Conservation (phyloP, 2,888 invertebrate species). For the Venustoraphidia nigricollis region DNA sequence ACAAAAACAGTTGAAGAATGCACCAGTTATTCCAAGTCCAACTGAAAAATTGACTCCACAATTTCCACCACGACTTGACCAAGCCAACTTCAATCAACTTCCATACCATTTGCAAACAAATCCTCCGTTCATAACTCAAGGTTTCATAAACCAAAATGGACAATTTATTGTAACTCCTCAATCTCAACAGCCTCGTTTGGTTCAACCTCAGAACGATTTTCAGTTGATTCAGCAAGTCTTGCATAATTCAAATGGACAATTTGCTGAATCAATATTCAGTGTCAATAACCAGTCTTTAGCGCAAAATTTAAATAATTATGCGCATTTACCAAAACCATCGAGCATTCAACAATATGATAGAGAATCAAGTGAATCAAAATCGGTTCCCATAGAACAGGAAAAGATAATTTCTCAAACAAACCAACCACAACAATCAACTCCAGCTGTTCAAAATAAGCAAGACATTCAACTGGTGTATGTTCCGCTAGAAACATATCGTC, state of each 20-base stretch:
- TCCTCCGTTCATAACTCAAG: slow-evolving; percentile 14
- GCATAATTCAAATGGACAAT: slow-evolving; percentile 1
- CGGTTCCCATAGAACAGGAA: slow-evolving; percentile 4
- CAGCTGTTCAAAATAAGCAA: slow-evolving; percentile 24
- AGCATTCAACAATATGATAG: not conserved
- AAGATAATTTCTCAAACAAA: slow-evolving; percentile 6
- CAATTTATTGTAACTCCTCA: slow-evolving; percentile 14
- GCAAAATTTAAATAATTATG: too few species aligned
- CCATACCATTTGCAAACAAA: slow-evolving; percentile 18
- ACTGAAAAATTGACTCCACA: slow-evolving; percentile 22
- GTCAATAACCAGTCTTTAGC: not conserved
- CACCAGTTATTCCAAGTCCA: slow-evolving; percentile 13
- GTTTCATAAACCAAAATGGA: slow-evolving; percentile 6
- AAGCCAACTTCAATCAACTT: slow-evolving; percentile 18
- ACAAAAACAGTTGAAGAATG: slow-evolving; percentile 13
- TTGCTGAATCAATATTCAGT: not conserved
- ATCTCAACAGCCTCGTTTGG: slow-evolving; percentile 5
- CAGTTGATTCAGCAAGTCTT: slow-evolving; percentile 5
- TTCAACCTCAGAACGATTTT: slow-evolving; percentile 6
- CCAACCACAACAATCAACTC: slow-evolving; percentile 3
- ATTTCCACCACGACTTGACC: slow-evolving; percentile 17
- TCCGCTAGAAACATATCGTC: slow-evolving; percentile 54
- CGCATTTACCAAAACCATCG: too few species aligned
- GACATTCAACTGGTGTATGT: slow-evolving; percentile 70
- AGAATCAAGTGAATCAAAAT: slow-evolving; percentile 1